A percentile compares a stretch with the other conserved stretches of the same genome.
These are phyloP conservation scores for Phylloscopus trochilus DNA, from an alignment of 2,113 vertebrate species.

Conservation along the genomic window DNA sequence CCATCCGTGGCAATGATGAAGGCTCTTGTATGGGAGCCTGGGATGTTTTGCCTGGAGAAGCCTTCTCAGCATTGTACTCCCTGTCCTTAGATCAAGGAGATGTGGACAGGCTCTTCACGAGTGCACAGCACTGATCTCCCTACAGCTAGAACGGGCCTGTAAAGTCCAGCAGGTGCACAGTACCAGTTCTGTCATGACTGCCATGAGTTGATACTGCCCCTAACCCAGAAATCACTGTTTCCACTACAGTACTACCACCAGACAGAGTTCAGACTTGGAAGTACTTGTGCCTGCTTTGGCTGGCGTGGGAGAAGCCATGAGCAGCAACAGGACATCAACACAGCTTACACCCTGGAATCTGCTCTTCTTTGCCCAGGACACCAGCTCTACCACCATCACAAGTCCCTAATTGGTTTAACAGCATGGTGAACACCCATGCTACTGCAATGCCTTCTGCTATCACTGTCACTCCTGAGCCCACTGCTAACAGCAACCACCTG, in stretches of 20 bases:
- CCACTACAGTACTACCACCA: background rate
- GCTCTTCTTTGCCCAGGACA: background rate
- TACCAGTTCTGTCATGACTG: background rate
- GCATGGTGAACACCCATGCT: background rate
- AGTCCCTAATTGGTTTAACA: background rate
- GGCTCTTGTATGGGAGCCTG: background rate
- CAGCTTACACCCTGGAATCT: background rate
- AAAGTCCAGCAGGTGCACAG: background rate
- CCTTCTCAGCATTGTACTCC: background rate
- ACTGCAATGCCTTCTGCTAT: background rate
- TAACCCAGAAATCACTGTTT: background rate
- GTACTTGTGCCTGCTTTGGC: background rate
- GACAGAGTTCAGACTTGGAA: background rate
- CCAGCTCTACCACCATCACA: fast-evolving
- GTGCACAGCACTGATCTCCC: background rate
- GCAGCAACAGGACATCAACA: background rate
- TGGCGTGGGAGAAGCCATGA: background rate
- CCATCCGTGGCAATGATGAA: background rate
- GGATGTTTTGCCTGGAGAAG: background rate
- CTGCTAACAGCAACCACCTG: background rate
- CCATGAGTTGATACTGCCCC: background rate
- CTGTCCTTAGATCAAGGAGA: background rate
- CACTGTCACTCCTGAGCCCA: background rate
- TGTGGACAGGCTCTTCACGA: background rate
- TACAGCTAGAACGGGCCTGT: background rate